Base-by-base conservation (phyloP, 2,113 vertebrate genomes). In the Acanthochromis polyacanthus region DNA sequence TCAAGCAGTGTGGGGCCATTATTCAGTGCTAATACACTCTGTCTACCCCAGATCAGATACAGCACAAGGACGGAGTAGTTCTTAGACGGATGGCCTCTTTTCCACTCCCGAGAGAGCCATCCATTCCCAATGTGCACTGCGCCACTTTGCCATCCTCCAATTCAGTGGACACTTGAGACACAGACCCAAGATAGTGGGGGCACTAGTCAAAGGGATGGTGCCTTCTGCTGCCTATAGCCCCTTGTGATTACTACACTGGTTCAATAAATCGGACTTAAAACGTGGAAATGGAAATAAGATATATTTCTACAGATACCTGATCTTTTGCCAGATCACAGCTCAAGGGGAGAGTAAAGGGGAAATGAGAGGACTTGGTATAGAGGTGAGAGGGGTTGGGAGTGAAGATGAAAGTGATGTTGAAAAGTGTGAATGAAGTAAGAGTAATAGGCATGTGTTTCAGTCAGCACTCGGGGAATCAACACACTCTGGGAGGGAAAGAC, bases 21-120 rank as follows among this genome's bases (percentile, higher is more conserved):
- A 90, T 89, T 93, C 91, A 91, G 91, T 77, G 62, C 89, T 93
- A 93, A 93, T 91, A 93, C 88, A 89, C 87, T 89, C 90, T 89
- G 91, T 92, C 91, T 93, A 81, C 72, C 84, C 76, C 74, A 88
- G 85, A 93, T 93, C 90, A 92, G 92, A 92, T 91, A 90, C 64
- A 65, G 84, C 90, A 84, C 87, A 92, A 91, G 91, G 91, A 93
- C 88, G 85, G 83, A 82, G 81, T 66, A 88, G 64, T 86, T 83
- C 90, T 91, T 58, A 89, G 90, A 93, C 68, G 68, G 84, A 93
- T 90, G 79, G 88, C 81, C 88, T 85, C 89, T 89, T 90, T 85
- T 82, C 85, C 59, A 62, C 81, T 77, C 91, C 87, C 85, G 0
- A 76, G 89, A 84, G 91, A 86, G 71, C 71, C 88, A 89, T 93